phyloP scores from a whole-genome alignment of 92 coral and sea anemone species.

The Zoanthus sansibaricus region DNA sequence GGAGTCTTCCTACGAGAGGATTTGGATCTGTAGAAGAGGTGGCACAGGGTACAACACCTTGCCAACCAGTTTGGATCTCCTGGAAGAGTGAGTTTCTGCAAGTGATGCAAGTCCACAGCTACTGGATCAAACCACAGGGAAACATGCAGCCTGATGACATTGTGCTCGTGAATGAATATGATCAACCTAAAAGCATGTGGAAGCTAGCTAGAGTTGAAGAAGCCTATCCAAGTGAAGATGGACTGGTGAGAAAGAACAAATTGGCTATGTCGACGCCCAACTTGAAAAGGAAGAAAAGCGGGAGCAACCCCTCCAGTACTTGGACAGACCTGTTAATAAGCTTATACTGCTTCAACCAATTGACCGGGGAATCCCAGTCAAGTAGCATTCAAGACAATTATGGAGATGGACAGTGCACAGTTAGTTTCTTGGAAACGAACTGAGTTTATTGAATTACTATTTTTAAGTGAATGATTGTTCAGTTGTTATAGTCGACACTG shows the following conservation, averaged over 20 bases:
- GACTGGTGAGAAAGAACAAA: conserved; percentile 3
- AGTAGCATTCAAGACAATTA: background rate
- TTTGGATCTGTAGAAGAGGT: conserved; percentile 38
- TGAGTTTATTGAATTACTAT: conserved; percentile 14
- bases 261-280: background rate
- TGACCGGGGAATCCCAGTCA: conserved; percentile 29
- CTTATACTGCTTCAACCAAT: background rate
- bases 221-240: conserved; percentile 8
- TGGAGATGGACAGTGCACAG: background rate
- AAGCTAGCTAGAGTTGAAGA: background rate
- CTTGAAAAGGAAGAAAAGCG: background rate
- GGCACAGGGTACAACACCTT: conserved; percentile 44
- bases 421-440: background rate
- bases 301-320: background rate
- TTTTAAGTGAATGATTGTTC: background rate
- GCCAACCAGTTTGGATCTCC: conserved; percentile 51
- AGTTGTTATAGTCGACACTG: background rate
- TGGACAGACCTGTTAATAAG: background rate
- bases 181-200: conserved; percentile 37
- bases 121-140: conserved; percentile 35
- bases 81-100: conserved; percentile 54
- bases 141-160: conserved; percentile 24
- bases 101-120: background rate
- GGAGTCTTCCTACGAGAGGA: conserved; percentile 53
- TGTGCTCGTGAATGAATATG: conserved; percentile 25